Percentiles rank a stretch among this genome's conserved stretches.
phyloP scores from a whole-genome alignment of 2,113 vertebrate species.

The Xyliphius kryptos region DNA sequence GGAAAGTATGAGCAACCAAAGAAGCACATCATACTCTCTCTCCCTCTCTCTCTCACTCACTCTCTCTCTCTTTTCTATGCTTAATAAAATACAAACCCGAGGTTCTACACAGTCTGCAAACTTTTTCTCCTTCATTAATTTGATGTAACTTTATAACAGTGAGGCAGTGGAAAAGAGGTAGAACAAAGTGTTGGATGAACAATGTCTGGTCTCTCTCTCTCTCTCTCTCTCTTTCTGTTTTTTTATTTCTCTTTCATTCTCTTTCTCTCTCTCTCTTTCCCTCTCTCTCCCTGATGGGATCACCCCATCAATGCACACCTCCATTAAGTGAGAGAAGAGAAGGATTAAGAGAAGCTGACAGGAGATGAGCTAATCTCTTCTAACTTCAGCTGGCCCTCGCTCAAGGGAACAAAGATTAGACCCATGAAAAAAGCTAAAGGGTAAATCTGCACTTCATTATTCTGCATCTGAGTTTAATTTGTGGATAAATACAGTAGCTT shows the following conservation, averaged over 20 bases:
- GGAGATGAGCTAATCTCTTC: too few species aligned
- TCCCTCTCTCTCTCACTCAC: too few species aligned
- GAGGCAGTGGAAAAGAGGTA: conserved; percentile 20
- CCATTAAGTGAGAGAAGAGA: conserved; percentile 46
- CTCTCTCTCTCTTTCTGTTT: too few species aligned
- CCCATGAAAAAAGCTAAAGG: neutral
- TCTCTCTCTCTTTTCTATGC: neutral
- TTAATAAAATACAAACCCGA: conserved; percentile 3
- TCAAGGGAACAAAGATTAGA: too few species aligned
- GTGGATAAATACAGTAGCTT: neutral
- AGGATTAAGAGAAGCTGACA: conserved; percentile 44
- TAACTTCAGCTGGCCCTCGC: too few species aligned
- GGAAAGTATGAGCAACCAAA: too few species aligned
- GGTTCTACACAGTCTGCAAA: neutral
- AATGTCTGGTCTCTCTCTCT: too few species aligned
- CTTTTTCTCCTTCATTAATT: too few species aligned
- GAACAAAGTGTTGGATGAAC: conserved; percentile 33
- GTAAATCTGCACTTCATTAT: conserved; percentile 23
- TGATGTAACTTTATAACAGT: conserved; percentile 2
- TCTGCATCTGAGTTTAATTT: conserved; percentile 39
- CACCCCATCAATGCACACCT: conserved; percentile 38
- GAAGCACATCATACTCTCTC: too few species aligned
- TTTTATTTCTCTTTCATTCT: too few species aligned
- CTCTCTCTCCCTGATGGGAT: conserved; percentile 25
- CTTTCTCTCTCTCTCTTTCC: too few species aligned